phyloP scores from a whole-genome alignment of 2,113 vertebrate genomes.

The Chrysemys picta region DNA sequence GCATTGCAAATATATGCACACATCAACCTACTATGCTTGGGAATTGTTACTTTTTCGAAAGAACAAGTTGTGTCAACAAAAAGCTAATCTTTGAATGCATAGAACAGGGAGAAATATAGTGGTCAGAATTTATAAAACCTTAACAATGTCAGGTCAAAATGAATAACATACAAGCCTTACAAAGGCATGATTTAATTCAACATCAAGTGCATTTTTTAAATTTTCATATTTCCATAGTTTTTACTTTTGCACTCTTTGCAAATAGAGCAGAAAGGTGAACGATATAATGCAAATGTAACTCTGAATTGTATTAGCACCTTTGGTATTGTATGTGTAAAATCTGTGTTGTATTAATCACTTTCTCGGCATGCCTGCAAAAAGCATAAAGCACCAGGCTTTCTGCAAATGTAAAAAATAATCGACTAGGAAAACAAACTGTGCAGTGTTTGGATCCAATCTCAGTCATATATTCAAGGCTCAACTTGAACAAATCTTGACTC shows the following conservation, averaged over 20 bases:
- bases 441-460: not conserved
- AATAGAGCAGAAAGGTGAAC: conserved; percentile 1
- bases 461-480: conserved; percentile 16
- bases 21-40: not conserved
- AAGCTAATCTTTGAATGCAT: not conserved
- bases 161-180: not conserved
- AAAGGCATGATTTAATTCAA: conserved; percentile 24
- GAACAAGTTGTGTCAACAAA: conserved; percentile 20
- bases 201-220: not conserved
- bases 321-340: not conserved
- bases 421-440: not conserved
- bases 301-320: conserved; percentile 1
- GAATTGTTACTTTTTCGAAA: conserved; percentile 1
- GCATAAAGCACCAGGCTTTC: not conserved
- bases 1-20: conserved; percentile 14
- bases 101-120: not conserved
- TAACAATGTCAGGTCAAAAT: conserved; percentile 26
- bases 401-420: not conserved
- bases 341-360: conserved; percentile 13
- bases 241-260: not conserved
- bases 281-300: not conserved
- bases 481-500: conserved; percentile 6
- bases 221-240: not conserved
- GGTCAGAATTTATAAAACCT: not conserved
- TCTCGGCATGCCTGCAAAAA: not conserved